Percentiles rank a stretch among this genome's conserved stretches.
These are phyloP conservation scores for Salvelinus sp. DNA, from an alignment of 2,113 vertebrate genomes.

Conservation along the genomic window DNA sequence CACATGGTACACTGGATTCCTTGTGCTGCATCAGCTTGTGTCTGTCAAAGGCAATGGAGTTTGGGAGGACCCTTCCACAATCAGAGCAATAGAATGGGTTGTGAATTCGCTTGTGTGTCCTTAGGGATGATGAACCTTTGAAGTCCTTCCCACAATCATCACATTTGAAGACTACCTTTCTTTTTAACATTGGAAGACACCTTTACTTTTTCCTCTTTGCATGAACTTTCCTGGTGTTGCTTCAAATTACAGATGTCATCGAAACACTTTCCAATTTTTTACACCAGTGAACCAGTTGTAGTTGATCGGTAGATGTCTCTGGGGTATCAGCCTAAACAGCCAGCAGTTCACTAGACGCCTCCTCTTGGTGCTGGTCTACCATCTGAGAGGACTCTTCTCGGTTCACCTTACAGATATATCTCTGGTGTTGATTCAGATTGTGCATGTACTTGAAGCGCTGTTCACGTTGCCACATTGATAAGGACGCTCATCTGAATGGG, in stretches of 20 bases:
- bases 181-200: slow-evolving; percentile 33
- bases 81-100: slow-evolving; percentile 72
- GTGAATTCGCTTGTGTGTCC: slow-evolving; percentile 69
- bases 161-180: slow-evolving; percentile 55
- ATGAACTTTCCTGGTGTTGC: too few relatives aligned
- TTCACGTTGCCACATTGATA: slow-evolving; percentile 68
- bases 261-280: too few relatives aligned
- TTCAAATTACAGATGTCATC: too few relatives aligned
- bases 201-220: too few relatives aligned
- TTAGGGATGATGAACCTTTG: slow-evolving; percentile 68
- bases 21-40: slow-evolving; percentile 73
- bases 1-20: slow-evolving; percentile 71
- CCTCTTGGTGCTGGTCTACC: neutral
- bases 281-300: too few relatives aligned
- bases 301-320: too few relatives aligned
- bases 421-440: slow-evolving; percentile 68
- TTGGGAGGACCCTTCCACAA: slow-evolving; percentile 69
- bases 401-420: slow-evolving; percentile 61
- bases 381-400: neutral
- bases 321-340: neutral
- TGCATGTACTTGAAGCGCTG: slow-evolving; percentile 71
- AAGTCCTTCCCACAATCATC: slow-evolving; percentile 66
- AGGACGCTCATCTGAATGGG: slow-evolving; percentile 67
- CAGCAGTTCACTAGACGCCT: neutral
- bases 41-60: slow-evolving; percentile 58